Evolutionary conservation across 2,113 vertebrate genomes (phyloP).

Genomic region (Copsychus sechellarum): DNA sequence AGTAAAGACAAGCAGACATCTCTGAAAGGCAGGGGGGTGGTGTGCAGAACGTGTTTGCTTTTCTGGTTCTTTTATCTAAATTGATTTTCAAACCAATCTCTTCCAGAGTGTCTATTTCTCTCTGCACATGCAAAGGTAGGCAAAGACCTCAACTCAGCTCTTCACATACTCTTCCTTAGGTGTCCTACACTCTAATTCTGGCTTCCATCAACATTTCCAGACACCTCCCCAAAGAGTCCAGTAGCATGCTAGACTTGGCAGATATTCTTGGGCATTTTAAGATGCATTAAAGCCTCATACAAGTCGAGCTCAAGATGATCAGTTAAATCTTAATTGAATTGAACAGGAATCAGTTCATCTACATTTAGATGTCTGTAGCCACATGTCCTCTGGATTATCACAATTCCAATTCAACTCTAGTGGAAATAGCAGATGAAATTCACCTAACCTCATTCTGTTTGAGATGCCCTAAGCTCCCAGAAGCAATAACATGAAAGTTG

Average conservation of each 20-base stretch:
- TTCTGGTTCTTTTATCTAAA: background rate
- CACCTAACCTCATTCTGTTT: background rate
- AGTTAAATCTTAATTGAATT: background rate
- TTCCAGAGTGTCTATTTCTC: background rate
- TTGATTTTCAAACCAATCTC: background rate
- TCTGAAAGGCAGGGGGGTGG: background rate
- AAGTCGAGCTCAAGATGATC: background rate
- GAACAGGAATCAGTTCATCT: background rate
- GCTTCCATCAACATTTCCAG: background rate
- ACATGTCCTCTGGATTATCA: background rate
- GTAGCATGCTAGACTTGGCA: background rate
- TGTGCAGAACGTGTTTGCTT: background rate
- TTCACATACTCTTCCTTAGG: background rate
- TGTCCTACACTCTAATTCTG: background rate
- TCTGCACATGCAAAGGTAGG: background rate
- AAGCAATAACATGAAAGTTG: background rate
- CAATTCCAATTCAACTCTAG: background rate
- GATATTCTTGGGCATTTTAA: background rate
- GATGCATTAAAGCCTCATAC: background rate
- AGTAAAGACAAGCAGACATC: background rate
- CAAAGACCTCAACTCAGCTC: background rate
- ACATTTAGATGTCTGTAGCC: background rate
- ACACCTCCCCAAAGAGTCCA: background rate
- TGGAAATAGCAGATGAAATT: background rate
- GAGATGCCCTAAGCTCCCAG: background rate